Base-by-base conservation (phyloP, 2,113 vertebrate species). In the Sus scrofa region DNA sequence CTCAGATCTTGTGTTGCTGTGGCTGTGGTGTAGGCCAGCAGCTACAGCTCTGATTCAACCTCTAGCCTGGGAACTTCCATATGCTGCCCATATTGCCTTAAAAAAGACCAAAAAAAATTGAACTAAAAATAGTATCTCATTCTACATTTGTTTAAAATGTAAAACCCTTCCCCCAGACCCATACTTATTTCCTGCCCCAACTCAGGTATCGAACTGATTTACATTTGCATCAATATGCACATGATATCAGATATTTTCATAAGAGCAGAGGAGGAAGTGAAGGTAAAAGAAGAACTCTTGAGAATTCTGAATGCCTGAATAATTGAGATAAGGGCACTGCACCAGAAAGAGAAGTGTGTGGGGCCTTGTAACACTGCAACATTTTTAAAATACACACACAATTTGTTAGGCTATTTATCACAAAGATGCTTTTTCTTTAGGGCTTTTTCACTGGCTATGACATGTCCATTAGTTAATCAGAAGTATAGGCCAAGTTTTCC, bases 381-480 rank as follows among this genome's bases (percentile, higher is more conserved):
- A 30, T 62, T 84, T 54, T 71, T 93, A 65, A 94, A 65, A 94
- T 24, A 4, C 24, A 50, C 11, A 5, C 4, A 50, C 52, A 75
- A 14, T 79, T 70, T 89, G 58, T 52, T 63, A 19, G 39, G 2
- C 58, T 63, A 83, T 75, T 88, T 71, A 79, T 84, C 78, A 93
- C 37, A 91, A 84, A 89, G 84, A 90, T 67, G 32, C 11, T 78
- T 13, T 86, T 82, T 85, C 92, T 95, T 88, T 78, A 68, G 52
- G n/a, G 62, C 7, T 37, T 79, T 92, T 86, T 86, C 16, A 82
- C 20, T 71, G 56, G 19, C 71, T 52, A 60, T 70, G 32, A 52
- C 34, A 70, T 52, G 32, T 50, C 78, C 95, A 91, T 96, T 95
- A 91, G 92, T 81, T 96, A 95, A 96, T 94, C 81, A 98, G 56